Evolutionary conservation across 2,113 vertebrate genomes (phyloP).

Genomic region (Tupaia tana): DNA sequence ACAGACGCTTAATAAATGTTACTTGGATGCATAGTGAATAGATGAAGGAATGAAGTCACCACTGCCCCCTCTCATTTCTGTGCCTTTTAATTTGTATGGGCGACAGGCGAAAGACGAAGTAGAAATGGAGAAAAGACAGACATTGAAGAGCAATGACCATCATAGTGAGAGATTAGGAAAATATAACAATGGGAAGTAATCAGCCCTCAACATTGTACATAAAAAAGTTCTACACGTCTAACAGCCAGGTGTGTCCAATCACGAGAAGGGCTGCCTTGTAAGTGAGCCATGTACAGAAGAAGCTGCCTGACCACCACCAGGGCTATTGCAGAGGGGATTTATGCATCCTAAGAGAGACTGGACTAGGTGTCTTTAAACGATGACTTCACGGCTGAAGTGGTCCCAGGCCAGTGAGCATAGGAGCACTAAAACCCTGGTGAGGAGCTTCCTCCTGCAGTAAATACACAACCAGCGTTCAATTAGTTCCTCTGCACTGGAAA

Average conservation of each 20-base stretch:
- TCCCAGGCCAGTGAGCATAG: background rate
- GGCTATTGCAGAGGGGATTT: background rate
- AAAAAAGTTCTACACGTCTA: background rate
- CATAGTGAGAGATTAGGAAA: background rate
- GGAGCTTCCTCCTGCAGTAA: slow-evolving; percentile 57
- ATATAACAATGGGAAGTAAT: background rate
- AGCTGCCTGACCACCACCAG: background rate
- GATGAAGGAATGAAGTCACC: background rate
- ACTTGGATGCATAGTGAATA: background rate
- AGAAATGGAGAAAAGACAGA: background rate
- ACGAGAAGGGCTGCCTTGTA: background rate
- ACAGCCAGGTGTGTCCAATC: background rate
- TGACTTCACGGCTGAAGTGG: background rate
- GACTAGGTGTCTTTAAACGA: background rate
- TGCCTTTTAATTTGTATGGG: background rate
- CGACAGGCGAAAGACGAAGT: background rate
- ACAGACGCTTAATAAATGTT: background rate
- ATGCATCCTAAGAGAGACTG: background rate
- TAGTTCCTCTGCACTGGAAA: slow-evolving; percentile 84
- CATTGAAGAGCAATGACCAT: background rate
- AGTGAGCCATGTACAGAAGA: background rate
- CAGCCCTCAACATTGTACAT: background rate
- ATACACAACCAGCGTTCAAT: slow-evolving; percentile 77
- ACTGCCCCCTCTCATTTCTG: too few species aligned
- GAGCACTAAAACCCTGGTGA: background rate